phyloP scores from a whole-genome alignment of 2,113 vertebrate genomes.

The Fregata magnificens region DNA sequence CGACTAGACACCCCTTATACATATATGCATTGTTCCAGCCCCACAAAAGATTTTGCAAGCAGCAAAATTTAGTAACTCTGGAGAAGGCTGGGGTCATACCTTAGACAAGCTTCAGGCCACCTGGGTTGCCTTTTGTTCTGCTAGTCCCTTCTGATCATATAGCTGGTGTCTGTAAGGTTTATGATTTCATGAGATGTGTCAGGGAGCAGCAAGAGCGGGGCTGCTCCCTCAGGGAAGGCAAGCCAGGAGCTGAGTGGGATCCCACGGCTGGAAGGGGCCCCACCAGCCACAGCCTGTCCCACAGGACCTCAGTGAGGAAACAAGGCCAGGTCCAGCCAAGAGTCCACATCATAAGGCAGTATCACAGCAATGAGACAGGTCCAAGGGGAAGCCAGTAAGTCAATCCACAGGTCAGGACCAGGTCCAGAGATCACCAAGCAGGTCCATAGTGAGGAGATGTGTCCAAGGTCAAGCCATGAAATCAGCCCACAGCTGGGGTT shows the following conservation, averaged over 20 bases:
- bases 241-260: neutral
- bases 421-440: neutral
- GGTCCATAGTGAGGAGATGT: neutral
- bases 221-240: neutral
- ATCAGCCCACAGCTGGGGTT: neutral
- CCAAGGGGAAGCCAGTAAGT: neutral
- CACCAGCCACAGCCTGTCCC: neutral
- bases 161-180: neutral
- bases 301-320: neutral
- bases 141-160: neutral
- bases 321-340: neutral
- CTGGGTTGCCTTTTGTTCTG: neutral
- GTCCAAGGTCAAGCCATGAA: neutral
- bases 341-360: neutral
- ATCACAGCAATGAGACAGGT: neutral
- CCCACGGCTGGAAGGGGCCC: rapidly evolving
- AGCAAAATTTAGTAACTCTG: neutral
- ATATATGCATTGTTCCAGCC: neutral
- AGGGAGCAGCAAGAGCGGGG: neutral
- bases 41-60: neutral
- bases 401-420: neutral
- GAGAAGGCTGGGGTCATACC: neutral
- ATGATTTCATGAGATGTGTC: neutral
- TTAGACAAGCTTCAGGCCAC: neutral
- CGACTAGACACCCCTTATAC: neutral